A percentile compares a stretch with the other conserved stretches of the same genome.
Evolutionary conservation across 2,888 invertebrate species (phyloP).

Genomic region (Drosophila kuntzei): DNA sequence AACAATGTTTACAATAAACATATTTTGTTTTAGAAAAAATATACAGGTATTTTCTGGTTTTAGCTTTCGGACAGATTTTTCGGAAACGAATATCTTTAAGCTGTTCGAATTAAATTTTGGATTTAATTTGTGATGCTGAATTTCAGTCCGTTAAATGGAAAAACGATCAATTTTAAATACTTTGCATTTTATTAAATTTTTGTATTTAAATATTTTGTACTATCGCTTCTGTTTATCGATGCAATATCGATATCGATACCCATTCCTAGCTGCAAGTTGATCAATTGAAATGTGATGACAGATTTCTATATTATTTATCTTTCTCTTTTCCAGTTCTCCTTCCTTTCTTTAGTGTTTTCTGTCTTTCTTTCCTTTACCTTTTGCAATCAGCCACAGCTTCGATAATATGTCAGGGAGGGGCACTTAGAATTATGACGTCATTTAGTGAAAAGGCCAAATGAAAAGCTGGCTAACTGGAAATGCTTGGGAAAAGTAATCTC

Average conservation of each 20-base stretch:
- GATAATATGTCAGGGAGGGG: background rate
- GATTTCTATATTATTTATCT: background rate
- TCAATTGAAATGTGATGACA: background rate
- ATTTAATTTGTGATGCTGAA: too few relatives aligned
- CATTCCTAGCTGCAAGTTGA: background rate
- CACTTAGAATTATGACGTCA: constrained; percentile 62
- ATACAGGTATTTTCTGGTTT: too few relatives aligned
- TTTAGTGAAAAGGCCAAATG: constrained; percentile 28
- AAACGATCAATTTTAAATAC: too few relatives aligned
- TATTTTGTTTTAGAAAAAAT: too few relatives aligned
- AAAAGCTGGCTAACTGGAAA: constrained; percentile 2
- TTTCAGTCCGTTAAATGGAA: too few relatives aligned
- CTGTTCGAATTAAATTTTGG: too few relatives aligned
- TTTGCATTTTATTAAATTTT: too few relatives aligned
- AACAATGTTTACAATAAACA: too few relatives aligned
- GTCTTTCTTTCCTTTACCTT: constrained; percentile 22
- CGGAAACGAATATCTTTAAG: too few relatives aligned
- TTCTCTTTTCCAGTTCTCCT: background rate
- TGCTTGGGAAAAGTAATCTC: constrained; percentile 40
- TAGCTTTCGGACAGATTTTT: too few relatives aligned
- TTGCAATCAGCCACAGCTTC: constrained; percentile 5
- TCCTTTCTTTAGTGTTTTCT: constrained; percentile 33
- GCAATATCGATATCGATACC: background rate
- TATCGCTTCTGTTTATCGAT: background rate
- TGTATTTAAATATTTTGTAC: too few relatives aligned